Base-by-base conservation (phyloP, 64 coral and sea anemone genomes). In the Pocillopora damicornis region DNA sequence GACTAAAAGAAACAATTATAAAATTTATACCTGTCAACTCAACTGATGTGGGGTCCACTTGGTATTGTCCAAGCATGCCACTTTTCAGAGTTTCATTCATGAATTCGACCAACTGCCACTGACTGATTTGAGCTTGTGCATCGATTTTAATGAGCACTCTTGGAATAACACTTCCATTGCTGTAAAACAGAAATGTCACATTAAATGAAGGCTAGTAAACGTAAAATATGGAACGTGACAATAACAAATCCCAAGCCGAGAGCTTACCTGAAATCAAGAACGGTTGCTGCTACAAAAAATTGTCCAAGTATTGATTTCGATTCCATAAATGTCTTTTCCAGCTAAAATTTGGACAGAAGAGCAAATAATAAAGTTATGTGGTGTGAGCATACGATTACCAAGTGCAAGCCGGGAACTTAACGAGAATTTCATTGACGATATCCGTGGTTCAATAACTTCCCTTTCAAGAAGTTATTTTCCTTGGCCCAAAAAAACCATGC, bases 211-310 rank as follows among this genome's bases (percentile, higher is more conserved):
- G 30, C 0, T 30, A 20, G 18, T 30, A 30, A 30, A 30, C 30
- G 30, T 30, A 30, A 0, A 30, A 0, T 30, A 0, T 30, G 30
- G 0, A 30, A 30, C 0, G 30, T 15, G 9, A 58, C 15, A 18
- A 4, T 58, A 22, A 23, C 9, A 25, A 30, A 79, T 81, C 59
- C 30, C 15, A 45, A 2, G 30, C 30, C 30, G 30, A 30, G 51
- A 64, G 2, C 88, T 13, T 81, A 89, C 88, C 76, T 89, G 62
- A 79, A 81, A 45, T 13, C 10, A 6, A 80, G 17, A 11, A 79
- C 36, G 1, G 42, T 35, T 17, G 62, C 68, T 64, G 65, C 88
- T 17, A 89, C 22, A 62, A 79, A 80, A 30, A 80, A 59, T 12
- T 67, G 30, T 59, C 76, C 88, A 34, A 89, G 20, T 34, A 20